Percentiles rank a stretch among this genome's conserved stretches.
phyloP scores from a whole-genome alignment of 2,888 invertebrate genomes.

The Callyntrura guangdongensis region DNA sequence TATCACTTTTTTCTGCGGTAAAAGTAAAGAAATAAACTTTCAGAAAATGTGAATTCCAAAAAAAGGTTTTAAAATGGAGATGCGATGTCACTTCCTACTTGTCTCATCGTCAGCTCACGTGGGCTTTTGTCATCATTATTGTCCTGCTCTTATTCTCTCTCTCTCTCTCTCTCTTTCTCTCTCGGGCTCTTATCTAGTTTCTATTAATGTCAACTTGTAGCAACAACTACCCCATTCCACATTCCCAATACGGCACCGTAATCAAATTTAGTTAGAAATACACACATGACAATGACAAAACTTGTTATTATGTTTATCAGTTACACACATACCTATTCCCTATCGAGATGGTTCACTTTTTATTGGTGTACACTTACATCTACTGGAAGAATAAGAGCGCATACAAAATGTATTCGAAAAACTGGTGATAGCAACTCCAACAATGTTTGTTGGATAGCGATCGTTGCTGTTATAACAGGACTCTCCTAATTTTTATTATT shows the following conservation, averaged over 20 bases:
- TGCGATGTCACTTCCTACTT: background rate
- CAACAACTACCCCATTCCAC: background rate
- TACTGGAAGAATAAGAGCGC: background rate
- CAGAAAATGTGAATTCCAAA: background rate
- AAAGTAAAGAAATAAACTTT: constrained; percentile 3
- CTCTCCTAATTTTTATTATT: background rate
- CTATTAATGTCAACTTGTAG: background rate
- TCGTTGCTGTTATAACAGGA: background rate
- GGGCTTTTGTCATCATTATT: background rate
- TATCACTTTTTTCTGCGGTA: background rate
- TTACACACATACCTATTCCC: background rate
- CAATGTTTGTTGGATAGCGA: background rate
- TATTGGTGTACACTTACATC: background rate
- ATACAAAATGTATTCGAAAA: background rate
- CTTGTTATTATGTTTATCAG: constrained; percentile 46
- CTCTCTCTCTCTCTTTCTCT: background rate
- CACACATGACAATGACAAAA: constrained; percentile 36
- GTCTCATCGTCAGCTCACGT: background rate
- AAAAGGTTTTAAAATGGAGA: background rate
- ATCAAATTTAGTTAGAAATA: constrained; percentile 56
- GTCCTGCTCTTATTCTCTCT: background rate
- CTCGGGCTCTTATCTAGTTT: background rate
- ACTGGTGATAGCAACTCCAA: background rate
- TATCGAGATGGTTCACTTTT: background rate
- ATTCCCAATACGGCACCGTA: constrained; percentile 46